Conservation (phyloP, 2,888 invertebrate genomes). For the Limulus polyphemus region DNA sequence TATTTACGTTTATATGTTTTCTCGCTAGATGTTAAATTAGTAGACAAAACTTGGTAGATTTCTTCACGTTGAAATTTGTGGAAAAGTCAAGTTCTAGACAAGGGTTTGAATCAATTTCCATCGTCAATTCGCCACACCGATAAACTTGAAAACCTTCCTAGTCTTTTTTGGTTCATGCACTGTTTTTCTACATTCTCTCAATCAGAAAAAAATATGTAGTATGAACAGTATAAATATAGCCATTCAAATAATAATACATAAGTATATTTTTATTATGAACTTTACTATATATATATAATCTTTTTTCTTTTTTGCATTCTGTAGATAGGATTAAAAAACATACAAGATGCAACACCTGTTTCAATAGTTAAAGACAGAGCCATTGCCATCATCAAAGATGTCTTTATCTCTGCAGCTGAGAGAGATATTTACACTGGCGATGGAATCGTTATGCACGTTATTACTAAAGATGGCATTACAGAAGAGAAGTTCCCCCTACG, state of each 20-base stretch:
- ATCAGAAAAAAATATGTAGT: no score
- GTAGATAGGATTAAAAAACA: conserved; percentile 70
- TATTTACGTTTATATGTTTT: no score
- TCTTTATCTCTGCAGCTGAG: conserved; percentile 94
- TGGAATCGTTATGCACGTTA: conserved; percentile 66
- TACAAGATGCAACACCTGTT: conserved; percentile 45
- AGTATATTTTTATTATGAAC: conserved; percentile 4
- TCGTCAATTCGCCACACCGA: no score
- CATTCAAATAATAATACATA: conserved; percentile 3
- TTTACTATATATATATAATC: not conserved
- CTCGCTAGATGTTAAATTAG: no score
- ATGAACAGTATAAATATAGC: no score
- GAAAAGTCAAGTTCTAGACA: no score
- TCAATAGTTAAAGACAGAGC: conserved; percentile 58
- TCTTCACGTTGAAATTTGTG: no score
- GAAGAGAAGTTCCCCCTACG: conserved; percentile 57
- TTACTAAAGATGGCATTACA: conserved; percentile 72
- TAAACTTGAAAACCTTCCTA: no score
- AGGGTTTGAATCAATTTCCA: no score
- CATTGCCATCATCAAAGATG: conserved; percentile 73
- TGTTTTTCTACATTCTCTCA: not conserved
- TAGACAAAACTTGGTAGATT: no score
- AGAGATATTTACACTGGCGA: conserved; percentile 97
- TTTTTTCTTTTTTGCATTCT: conserved; percentile 50
- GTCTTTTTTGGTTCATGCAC: not conserved